Evolutionary conservation across 2,113 vertebrate species (phyloP).

Genomic region (Clarias batrachus): DNA sequence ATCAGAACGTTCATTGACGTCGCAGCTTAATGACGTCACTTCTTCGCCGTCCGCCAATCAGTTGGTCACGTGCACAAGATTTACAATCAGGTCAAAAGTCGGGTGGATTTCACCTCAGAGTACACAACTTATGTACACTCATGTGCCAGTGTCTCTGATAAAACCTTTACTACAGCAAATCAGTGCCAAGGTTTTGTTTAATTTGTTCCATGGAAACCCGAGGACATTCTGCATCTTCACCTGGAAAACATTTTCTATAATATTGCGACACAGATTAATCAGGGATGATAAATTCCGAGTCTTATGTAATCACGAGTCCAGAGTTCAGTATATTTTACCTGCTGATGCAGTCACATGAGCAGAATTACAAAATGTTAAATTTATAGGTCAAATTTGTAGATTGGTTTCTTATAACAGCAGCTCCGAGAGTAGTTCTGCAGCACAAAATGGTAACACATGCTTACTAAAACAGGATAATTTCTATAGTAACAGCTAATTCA

Average conservation of each 20-base stretch:
- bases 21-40: background rate
- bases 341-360: background rate
- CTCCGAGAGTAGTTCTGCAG: background rate
- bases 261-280: slow-evolving; percentile 1
- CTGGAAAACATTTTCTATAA: background rate
- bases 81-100: background rate
- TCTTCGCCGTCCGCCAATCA: no score
- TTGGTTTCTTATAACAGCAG: background rate
- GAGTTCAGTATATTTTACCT: background rate
- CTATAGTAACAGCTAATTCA: background rate
- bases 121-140: background rate
- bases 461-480: background rate
- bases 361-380: background rate
- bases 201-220: background rate
- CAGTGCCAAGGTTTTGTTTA: background rate
- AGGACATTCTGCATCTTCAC: background rate
- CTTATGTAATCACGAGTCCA: background rate
- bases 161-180: background rate
- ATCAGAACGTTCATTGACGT: background rate
- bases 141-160: slow-evolving; percentile 6
- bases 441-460: background rate
- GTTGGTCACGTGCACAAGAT: background rate
- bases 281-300: background rate
- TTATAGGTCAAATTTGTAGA: background rate
- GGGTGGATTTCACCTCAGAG: background rate